Evolutionary conservation across 2,888 invertebrate species (phyloP), one percentile per base, ranked within the genome.

Genomic region (Rapana venosa): DNA sequence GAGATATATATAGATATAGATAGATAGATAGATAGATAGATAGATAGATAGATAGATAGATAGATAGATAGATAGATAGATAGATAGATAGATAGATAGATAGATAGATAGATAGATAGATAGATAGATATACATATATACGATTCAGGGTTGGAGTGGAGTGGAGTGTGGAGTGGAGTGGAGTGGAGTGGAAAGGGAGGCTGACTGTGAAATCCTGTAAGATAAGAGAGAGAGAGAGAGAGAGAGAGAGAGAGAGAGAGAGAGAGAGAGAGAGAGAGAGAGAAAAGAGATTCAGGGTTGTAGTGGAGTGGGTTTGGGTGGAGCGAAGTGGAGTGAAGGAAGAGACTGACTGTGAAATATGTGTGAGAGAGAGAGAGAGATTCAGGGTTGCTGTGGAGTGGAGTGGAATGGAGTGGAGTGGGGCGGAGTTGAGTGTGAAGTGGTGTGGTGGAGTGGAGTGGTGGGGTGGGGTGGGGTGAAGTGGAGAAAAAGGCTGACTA

Each of bases 241-340:
- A 74, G 74, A 74, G n/a, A 22, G 74, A 74, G n/a, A 74, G 74
- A 74, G 74, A 74, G 74, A 74, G n/a, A 74, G 74, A 74, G n/a
- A 74, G n/a, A n/a, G n/a, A 74, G n/a, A 74, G n/a, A 74, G 74
- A 74, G 74, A 74, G 26, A 74, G 74, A 74, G 74, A 22, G 22
- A 22, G 22, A 22, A 20, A 22, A n/a, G n/a, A n/a, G n/a, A 74
- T 5, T 6, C 15, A 74, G n/a, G 22, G n/a, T 17, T 5, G 22
- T 5, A 30, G 30, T 22, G 30, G 26, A 74, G 74, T 22, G 74
- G 30, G 4, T 2, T 17, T 1, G n/a, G 26, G 74, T 22, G 74
- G 26, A 11, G 11, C 1, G 11, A 11, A 74, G 30, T 22, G n/a
- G 74, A 74, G 30, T 30, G 30, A n/a, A 74, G n/a, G n/a, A n/a